phyloP scores from a whole-genome alignment of 2,113 vertebrate species.

The Cheirogaleus medius region DNA sequence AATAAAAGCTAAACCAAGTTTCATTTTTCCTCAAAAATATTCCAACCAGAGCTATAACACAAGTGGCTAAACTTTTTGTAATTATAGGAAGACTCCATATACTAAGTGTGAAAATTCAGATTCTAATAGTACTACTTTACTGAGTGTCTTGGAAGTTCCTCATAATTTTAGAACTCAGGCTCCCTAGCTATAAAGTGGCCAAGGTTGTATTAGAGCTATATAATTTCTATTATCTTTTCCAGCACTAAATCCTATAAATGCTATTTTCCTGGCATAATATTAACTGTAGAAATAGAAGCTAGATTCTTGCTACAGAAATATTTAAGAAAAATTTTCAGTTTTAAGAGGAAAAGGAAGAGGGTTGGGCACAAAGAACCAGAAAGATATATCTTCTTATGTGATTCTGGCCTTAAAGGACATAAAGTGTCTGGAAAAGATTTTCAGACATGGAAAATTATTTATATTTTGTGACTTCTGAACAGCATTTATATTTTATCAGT shows the following conservation, averaged over 20 bases:
- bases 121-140: not conserved
- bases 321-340: not conserved
- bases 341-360: not conserved
- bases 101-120: not conserved
- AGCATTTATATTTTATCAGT: not conserved
- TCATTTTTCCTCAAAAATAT: not conserved
- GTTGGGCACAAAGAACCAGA: not conserved
- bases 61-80: not conserved
- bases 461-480: not conserved
- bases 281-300: not conserved
- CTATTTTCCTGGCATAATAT: slow-evolving; percentile 1
- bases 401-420: not conserved
- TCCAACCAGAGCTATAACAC: not conserved
- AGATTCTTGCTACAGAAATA: not conserved
- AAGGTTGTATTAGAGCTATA: not conserved
- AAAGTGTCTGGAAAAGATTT: not conserved
- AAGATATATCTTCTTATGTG: not conserved
- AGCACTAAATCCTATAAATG: not conserved
- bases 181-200: not conserved
- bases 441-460: slow-evolving; percentile 29
- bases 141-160: not conserved
- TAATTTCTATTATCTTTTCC: not conserved
- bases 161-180: not conserved
- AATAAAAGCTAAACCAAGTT: slow-evolving; percentile 17
- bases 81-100: not conserved